phyloP scores from a whole-genome alignment of 2,888 invertebrate genomes.

The Rhingia campestris region DNA sequence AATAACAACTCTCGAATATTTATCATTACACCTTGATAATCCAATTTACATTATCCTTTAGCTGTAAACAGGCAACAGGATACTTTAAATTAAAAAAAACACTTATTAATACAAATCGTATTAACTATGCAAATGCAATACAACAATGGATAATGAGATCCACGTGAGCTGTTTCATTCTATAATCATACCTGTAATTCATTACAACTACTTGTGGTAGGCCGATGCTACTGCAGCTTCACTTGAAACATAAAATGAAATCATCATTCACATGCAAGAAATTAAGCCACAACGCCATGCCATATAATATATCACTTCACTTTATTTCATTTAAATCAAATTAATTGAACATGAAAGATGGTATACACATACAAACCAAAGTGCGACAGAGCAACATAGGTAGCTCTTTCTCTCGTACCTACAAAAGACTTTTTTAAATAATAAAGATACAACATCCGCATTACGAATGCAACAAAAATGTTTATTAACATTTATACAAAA shows the following conservation, averaged over 20 bases:
- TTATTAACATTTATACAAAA: slow-evolving; percentile 27
- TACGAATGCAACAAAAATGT: slow-evolving; percentile 37
- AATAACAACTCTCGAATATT: too few relatives aligned
- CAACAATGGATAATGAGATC: slow-evolving; percentile 9
- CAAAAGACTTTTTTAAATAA: background rate
- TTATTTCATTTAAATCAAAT: slow-evolving; percentile 75
- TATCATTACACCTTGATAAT: background rate
- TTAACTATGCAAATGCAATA: slow-evolving; percentile 4
- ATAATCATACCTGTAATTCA: slow-evolving; percentile 17
- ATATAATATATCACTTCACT: slow-evolving; percentile 43
- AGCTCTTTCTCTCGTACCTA: background rate
- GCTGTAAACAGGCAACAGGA: background rate
- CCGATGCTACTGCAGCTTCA: background rate
- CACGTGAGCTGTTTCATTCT: background rate
- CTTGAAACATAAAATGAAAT: slow-evolving; percentile 48
- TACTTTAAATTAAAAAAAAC: background rate
- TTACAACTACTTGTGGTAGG: slow-evolving; percentile 19
- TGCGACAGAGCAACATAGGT: too few relatives aligned
- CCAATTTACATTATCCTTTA: background rate
- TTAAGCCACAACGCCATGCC: slow-evolving; percentile 45
- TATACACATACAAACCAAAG: slow-evolving; percentile 50
- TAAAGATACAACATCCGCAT: slow-evolving; percentile 43
- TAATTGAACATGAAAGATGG: slow-evolving; percentile 74
- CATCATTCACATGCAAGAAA: slow-evolving; percentile 56
- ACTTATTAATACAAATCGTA: background rate